Conservation (phyloP, 2,797 vertebrate species). For the Brachyrhaphis roseni region DNA sequence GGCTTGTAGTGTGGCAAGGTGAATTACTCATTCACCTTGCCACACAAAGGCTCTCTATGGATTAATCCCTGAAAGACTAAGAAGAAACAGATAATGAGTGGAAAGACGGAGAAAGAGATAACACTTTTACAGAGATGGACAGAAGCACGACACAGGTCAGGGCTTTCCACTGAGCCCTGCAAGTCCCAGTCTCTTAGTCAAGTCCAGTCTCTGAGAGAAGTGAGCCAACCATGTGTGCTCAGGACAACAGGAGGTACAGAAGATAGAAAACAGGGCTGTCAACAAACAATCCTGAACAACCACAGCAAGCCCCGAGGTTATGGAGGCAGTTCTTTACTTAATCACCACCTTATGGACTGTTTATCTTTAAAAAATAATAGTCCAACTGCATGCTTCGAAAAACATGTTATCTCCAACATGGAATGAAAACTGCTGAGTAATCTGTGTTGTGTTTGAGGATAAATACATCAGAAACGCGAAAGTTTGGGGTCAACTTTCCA, state of each 20-base stretch:
- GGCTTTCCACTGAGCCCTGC: slow-evolving; percentile 59
- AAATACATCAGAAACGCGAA: slow-evolving; percentile 36
- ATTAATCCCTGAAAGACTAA: too few species aligned
- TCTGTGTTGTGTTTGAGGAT: slow-evolving; percentile 20
- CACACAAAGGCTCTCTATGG: neutral
- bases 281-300: slow-evolving; percentile 75
- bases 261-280: slow-evolving; percentile 70
- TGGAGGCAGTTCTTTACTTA: slow-evolving; percentile 46
- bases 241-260: slow-evolving; percentile 66
- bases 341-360: slow-evolving; percentile 66
- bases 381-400: slow-evolving; percentile 16
- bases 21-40: neutral
- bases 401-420: slow-evolving; percentile 22
- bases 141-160: slow-evolving; percentile 66
- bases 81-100: neutral
- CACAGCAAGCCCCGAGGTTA: slow-evolving; percentile 56
- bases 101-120: neutral
- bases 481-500: slow-evolving; percentile 20
- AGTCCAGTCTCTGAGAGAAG: slow-evolving; percentile 50
- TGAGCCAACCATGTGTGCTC: slow-evolving; percentile 64
- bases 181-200: slow-evolving; percentile 55
- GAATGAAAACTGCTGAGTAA: neutral
- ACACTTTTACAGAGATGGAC: slow-evolving; percentile 55
- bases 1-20: neutral
- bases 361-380: slow-evolving; percentile 23